Base-by-base conservation (phyloP, 2,113 vertebrate genomes). In the Scomber colias region DNA sequence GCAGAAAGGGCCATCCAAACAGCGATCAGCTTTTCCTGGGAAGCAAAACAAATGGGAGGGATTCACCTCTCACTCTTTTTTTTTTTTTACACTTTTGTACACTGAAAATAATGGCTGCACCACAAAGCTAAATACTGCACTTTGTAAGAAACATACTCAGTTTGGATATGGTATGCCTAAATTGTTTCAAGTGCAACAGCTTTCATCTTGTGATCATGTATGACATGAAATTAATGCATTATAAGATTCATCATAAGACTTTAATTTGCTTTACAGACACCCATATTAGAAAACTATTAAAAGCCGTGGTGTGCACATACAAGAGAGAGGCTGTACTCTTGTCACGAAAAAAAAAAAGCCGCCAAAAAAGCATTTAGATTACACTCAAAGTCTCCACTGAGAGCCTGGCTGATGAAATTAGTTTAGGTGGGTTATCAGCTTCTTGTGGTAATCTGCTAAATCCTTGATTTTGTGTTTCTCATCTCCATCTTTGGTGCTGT, bases 341-440 rank as follows among this genome's bases (percentile, higher is more conserved):
- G 68, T 75, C 70, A 62, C 35, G 44, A 45, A 30, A 27, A 27
- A 27, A 27, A 59, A 48, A 79, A 67, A 70, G 11, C 9, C 57
- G 24, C 30, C 46, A 8, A 51, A 83, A 77, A 59, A 74, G 77
- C 64, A 49, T 62, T 73, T 64, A 74, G 61, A 81, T 87, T 19
- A 76, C 3, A 9, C 54, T 76, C 11, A 17, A 31, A 57, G 61
- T 44, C 49, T 56, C 53, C 12, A 11, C 53, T 53, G 10, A 64
- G 72, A 77, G 60, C 56, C 59, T 30, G 24, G 72, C 35, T 64
- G 76, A 87, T 82, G 66, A 69, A 80, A 87, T 87, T 80, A 81
- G 82, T 90, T 87, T 77, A 64, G 74, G 76, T 71, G 75, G 71
- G 54, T 78, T 65, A 72, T 71, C 72, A 78, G 85, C 79, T 70